Conservation (phyloP, 2,888 invertebrate species). For the Metellina segmentata region DNA sequence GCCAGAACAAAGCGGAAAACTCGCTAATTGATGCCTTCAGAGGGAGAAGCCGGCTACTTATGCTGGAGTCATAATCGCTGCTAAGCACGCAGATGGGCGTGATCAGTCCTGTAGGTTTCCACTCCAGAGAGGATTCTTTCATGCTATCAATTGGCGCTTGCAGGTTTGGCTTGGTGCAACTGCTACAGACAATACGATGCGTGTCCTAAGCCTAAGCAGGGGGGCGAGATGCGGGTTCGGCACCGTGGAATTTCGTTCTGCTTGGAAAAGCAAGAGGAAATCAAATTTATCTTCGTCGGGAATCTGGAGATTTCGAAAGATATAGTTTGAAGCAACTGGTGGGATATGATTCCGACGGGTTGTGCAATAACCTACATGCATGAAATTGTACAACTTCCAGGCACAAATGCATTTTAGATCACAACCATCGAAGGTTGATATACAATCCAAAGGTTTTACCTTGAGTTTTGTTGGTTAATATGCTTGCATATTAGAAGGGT, state of each 20-base stretch:
- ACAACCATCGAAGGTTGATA: too few species aligned
- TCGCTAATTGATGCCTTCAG: conserved; percentile 56
- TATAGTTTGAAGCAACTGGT: too few species aligned
- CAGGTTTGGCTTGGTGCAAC: background rate
- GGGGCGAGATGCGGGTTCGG: background rate
- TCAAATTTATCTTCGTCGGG: background rate
- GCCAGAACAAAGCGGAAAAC: conserved; percentile 60
- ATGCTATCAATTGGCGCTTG: background rate
- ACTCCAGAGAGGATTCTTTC: conserved; percentile 19
- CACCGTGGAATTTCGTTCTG: background rate
- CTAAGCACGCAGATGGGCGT: conserved; percentile 50
- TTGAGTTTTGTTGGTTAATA: too few species aligned
- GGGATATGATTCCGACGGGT: too few species aligned
- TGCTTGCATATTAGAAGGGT: too few species aligned
- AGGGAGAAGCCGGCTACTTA: background rate
- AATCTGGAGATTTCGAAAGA: background rate
- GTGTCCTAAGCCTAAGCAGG: background rate
- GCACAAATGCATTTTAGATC: too few species aligned
- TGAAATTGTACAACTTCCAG: too few species aligned
- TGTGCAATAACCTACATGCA: too few species aligned
- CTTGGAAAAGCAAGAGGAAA: background rate
- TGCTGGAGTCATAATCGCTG: conserved; percentile 33
- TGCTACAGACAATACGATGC: background rate
- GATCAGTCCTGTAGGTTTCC: background rate
- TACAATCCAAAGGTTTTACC: too few species aligned